Evolutionary conservation across 2,797 vertebrate genomes (phyloP), one percentile per base, ranked within the genome.

Genomic region (Pampus argenteus): DNA sequence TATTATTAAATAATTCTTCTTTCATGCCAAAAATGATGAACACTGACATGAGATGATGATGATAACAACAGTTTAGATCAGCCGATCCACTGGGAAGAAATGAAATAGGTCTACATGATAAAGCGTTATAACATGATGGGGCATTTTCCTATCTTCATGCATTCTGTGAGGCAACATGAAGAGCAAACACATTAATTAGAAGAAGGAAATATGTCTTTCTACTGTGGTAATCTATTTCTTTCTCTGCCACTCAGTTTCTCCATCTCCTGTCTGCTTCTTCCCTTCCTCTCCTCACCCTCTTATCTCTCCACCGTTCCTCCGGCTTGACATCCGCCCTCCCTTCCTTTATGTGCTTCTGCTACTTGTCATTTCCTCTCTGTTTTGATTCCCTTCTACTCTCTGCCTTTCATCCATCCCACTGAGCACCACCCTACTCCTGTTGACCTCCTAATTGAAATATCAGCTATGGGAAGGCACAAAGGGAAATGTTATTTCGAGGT

Each of bases 401-500:
- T 70, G 26, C 34, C 28, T 69, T 61, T 13, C 49, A 50, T 61
- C 75, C 66, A 20, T 77, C 70, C 71, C 61, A 36, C 66, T 1
- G 56, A 66, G 62, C 25, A 9, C 73, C 76, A 63, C 47, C 65
- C 83, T 29, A 2, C 71, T 81, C 50, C 76, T 9, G 54, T 77
- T 87, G 79, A 88, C 83, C 87, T 81, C 81, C 81, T 92, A 90
- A 92, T 91, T 89, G 81, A 90, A 91, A 93, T 87, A 90, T 92
- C 90, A 89, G 87, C 83, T 72, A 78, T 76, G 58, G 74, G 83
- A 74, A 58, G 70, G 54, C 84, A 82, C 75, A 80, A 71, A 75
- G 86, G 86, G 89, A 92, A 92, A 92, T 88, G 89, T 90, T 92
- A 85, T 90, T 92, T 83, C 74, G 83, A 88, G 85, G 84, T 85